A percentile compares a stretch with the other conserved stretches of the same genome.
phyloP scores from a whole-genome alignment of 2,797 vertebrate genomes.

The Acrocephalus scirpaceus region DNA sequence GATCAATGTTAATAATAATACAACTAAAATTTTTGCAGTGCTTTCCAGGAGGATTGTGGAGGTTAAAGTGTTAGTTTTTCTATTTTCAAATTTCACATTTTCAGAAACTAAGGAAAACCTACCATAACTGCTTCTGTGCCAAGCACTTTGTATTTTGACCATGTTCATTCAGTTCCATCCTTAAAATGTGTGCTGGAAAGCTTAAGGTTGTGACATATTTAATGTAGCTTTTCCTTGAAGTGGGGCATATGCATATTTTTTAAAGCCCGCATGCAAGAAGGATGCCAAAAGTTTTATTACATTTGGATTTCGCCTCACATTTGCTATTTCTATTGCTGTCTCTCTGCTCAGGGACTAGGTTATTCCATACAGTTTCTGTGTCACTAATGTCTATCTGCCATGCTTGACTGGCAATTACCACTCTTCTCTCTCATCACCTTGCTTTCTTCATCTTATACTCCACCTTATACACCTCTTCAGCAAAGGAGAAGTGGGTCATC shows the following conservation, averaged over 20 bases:
- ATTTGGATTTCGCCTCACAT: not conserved
- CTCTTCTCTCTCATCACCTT: not conserved
- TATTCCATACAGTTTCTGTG: not conserved
- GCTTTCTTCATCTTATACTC: not conserved
- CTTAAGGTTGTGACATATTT: not conserved
- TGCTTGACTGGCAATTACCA: not conserved
- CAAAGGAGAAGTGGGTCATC: not conserved
- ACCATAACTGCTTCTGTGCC: not conserved
- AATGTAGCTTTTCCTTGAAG: not conserved
- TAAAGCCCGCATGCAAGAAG: not conserved
- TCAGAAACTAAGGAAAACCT: not conserved
- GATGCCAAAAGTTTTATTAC: not conserved
- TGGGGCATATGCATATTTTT: not conserved
- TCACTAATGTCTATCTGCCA: not conserved
- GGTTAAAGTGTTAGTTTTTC: not conserved
- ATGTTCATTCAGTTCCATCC: not conserved
- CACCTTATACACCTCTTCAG: not conserved
- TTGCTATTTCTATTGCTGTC: not conserved
- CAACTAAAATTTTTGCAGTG: not conserved
- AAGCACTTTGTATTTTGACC: not conserved
- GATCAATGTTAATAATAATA: conserved; percentile 62
- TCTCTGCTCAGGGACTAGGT: not conserved
- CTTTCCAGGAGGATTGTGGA: not conserved
- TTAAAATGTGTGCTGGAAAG: not conserved
- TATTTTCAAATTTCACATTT: conserved; percentile 26